Base-by-base conservation (phyloP, 2,888 invertebrate genomes). In the Agapetus fuscipes region DNA sequence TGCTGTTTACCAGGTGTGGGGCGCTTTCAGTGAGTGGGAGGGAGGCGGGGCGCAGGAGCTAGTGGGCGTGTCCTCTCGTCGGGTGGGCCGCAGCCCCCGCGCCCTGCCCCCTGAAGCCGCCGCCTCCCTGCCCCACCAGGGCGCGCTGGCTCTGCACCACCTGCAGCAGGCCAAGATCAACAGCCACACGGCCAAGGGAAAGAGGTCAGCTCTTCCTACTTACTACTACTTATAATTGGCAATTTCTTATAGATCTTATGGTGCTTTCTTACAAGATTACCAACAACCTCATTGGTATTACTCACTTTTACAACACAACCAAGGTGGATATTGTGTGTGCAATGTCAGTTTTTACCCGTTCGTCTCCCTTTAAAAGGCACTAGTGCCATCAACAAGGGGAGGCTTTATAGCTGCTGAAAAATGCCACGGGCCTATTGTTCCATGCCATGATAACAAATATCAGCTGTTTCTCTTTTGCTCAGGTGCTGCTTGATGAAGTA, bases 1-100 rank as follows among this genome's bases (percentile, higher is more conserved):
- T n/a, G n/a, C n/a, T n/a, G n/a, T n/a, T n/a, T n/a, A n/a, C n/a
- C n/a, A n/a, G 48, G 69, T 70, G 45, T 70, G 69, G 69, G 69
- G 69, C 40, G 64, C 64, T 37, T 56, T 67, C 29, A 61, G 61
- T 45, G 69, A 70, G 52, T 70, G 69, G 69, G 52, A 54, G 10
- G 67, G 67, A 0, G 69, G 69, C 1, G 66, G 67, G 0, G 69
- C 67, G 24, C 53, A 56, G 7, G 69, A 70, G 36, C 54, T 68
- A 33, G 58, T 70, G 13, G 61, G 62, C 10, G 52, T 43, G 53
- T 64, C 0, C 3, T 34, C 43, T 3, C 43, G 37, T 10, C 61
- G 66, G 0, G 59, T 69, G 20, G 57, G 62, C 49, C 62, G 62
- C 49, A 58, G 68, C 1, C 67, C 68, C 0, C 55, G 57, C 2